These are phyloP conservation scores for Imbricaverruca yamaguchii DNA, from an alignment of 2,888 invertebrate genomes.

Conservation along the genomic window DNA sequence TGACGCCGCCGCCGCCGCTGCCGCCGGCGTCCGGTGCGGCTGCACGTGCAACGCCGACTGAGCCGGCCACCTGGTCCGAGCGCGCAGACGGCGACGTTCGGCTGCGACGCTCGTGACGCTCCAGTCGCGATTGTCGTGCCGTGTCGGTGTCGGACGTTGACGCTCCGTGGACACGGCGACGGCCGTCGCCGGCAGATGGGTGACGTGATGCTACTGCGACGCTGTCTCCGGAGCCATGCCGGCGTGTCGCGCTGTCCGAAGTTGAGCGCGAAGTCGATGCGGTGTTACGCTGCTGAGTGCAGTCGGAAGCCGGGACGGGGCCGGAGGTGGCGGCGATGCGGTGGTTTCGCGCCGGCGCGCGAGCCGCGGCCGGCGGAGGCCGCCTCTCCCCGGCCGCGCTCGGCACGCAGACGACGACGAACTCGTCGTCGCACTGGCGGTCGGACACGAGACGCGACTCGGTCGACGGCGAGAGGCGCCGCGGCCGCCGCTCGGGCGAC, in stretches of 20 bases:
- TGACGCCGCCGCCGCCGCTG: background rate
- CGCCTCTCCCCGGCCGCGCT: background rate
- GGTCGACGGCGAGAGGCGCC: background rate
- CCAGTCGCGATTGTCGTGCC: background rate
- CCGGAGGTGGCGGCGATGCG: too few relatives aligned
- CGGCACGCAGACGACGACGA: constrained; percentile 5
- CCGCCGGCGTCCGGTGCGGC: background rate
- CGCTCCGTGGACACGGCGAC: background rate
- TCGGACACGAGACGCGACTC: background rate
- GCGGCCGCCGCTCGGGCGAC: constrained; percentile 6
- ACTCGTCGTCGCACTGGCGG: background rate
- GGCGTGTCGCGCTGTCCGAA: background rate
- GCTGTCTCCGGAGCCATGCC: background rate
- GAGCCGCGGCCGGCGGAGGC: background rate
- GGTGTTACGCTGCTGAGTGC: too few relatives aligned
- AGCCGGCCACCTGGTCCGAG: background rate
- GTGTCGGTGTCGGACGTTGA: background rate
- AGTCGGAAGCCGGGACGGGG: too few relatives aligned
- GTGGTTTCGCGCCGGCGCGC: too few relatives aligned
- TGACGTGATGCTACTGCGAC: background rate
- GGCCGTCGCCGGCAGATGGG: background rate
- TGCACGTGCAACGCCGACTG: background rate
- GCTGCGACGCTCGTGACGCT: background rate
- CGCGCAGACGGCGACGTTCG: background rate
- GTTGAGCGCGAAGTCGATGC: background rate